Base-by-base conservation (phyloP, 2,888 invertebrate genomes). In the Megaustenia siamemsis region DNA sequence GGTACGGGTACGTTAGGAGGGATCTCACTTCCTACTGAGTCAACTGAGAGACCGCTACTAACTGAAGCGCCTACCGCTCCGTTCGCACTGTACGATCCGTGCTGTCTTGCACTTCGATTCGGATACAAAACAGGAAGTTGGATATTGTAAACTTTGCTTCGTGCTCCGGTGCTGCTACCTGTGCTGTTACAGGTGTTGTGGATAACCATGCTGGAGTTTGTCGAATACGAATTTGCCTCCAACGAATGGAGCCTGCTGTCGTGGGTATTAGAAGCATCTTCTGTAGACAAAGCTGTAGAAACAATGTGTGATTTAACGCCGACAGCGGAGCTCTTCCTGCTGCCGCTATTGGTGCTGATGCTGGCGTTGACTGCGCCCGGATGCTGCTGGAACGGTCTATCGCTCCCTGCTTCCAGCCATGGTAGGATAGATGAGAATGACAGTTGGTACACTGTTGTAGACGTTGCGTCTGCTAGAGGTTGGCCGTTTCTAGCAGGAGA, bases 71-170 rank as follows among this genome's bases (percentile, higher is more conserved):
- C n/a, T n/a, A n/a, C n/a, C n/a, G n/a, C n/a, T n/a, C n/a, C n/a
- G n/a, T n/a, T n/a, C n/a, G n/a, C n/a, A 24, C 82, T 82, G 73
- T 73, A 71, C 8, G 82, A 82, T 2, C 82, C 82, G 28, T 43
- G 21, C 8, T 56, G 56, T n/a, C 82, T 53, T 28, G 45, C 10
- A 45, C 49, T 53, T 32, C 80, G 68, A 3, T 49, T 69, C 8
- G 35, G 24, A 69, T 53, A 35, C 6, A 69, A 43, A 40, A 24
- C 35, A 32, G 80, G 80, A 18, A 80, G 38, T 21, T 80, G 80
- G 24, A 80, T 53, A 38, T 68, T 80, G 69, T 80, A 80, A n/a
- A 69, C 24, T 45, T 45, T 66, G 68, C 49, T 69, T 10, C 45
- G 45, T 21, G 18, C 3, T 15, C 40, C 32, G 8, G 35, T 68